Conservation (phyloP, 2,888 invertebrate species). For the Glaucopsyche alexis region DNA sequence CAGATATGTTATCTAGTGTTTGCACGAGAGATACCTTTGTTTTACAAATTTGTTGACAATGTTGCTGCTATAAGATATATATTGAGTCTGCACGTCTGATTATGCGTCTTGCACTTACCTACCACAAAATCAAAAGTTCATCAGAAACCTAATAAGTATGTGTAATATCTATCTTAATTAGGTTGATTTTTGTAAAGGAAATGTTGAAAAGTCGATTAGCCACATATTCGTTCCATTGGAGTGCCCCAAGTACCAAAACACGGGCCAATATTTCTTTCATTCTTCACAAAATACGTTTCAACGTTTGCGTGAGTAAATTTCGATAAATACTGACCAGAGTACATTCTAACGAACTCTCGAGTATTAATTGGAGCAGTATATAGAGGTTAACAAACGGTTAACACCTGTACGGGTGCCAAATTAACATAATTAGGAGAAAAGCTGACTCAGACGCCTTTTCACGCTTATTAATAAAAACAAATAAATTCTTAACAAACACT, state of each 20-base stretch:
- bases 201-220: background rate
- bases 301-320: constrained; percentile 12
- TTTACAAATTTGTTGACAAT: constrained; percentile 17
- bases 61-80: background rate
- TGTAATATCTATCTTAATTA: no score
- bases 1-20: constrained; percentile 25
- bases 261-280: background rate
- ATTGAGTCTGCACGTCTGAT: background rate
- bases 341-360: constrained; percentile 11
- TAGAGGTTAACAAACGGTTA: constrained; percentile 22
- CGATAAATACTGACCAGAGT: background rate
- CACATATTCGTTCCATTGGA: background rate
- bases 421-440: constrained; percentile 25
- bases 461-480: constrained; percentile 21
- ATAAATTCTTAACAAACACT: constrained; percentile 15
- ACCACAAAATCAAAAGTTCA: background rate
- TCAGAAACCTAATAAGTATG: background rate
- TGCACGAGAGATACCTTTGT: constrained; percentile 4
- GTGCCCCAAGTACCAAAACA: background rate
- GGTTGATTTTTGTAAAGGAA: background rate
- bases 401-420: constrained; percentile 27
- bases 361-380: constrained; percentile 20
- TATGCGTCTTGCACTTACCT: background rate
- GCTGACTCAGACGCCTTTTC: constrained; percentile 11
- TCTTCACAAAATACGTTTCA: background rate